Conservation (phyloP, 2,797 vertebrate genomes). For the Poeciliopsis gracilis region DNA sequence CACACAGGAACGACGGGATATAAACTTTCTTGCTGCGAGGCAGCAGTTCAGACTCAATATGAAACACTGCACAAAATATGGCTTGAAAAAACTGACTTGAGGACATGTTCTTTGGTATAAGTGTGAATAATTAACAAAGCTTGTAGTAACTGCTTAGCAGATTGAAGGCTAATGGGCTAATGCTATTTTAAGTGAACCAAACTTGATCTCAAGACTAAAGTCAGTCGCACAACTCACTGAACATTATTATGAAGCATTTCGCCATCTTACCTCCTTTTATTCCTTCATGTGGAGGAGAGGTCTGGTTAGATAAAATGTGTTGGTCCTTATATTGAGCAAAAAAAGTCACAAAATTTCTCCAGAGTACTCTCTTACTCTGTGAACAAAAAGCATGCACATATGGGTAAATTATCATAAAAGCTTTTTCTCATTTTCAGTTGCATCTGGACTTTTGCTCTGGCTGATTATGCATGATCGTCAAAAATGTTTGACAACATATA, state of each 20-base stretch:
- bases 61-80: neutral
- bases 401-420: too few species aligned
- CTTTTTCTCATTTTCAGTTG: too few species aligned
- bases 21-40: neutral
- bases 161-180: neutral
- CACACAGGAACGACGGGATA: neutral
- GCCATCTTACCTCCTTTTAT: neutral
- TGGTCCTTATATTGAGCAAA: neutral
- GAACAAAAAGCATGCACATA: too few species aligned
- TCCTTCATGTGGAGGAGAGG: neutral
- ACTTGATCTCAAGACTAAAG: neutral
- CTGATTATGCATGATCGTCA: too few species aligned
- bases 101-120: neutral
- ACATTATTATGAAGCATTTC: neutral
- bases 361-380: too few species aligned
- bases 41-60: neutral
- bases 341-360: neutral
- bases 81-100: neutral
- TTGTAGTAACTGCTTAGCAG: neutral
- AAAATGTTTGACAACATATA: too few species aligned
- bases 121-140: constrained; percentile 4
- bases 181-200: neutral
- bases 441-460: too few species aligned
- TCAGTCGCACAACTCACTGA: neutral
- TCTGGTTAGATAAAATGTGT: neutral